Conservation (phyloP, 2,113 vertebrate species). For the Pheucticus melanocephalus region DNA sequence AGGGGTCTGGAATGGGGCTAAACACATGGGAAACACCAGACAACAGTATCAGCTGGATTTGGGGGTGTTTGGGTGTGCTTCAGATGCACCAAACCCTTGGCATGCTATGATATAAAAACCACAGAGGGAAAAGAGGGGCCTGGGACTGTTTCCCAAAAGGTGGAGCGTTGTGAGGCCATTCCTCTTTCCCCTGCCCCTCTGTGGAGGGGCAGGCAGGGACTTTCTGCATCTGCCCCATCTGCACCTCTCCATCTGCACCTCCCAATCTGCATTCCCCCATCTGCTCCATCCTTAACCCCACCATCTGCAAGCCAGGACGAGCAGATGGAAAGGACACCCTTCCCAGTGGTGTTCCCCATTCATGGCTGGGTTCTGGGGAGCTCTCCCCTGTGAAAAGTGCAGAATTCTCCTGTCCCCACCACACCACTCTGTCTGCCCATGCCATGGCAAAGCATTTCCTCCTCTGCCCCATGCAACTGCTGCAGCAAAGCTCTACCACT, state of each 20-base stretch:
- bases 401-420: neutral
- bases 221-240: neutral
- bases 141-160: neutral
- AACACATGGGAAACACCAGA: neutral
- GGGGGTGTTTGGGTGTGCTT: neutral
- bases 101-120: neutral
- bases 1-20: neutral
- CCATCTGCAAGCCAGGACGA: neutral
- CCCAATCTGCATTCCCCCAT: neutral
- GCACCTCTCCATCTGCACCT: neutral
- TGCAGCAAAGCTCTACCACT: neutral
- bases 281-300: neutral
- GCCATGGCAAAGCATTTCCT: rapidly evolving
- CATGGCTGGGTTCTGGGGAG: neutral
- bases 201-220: neutral
- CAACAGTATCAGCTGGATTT: neutral
- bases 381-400: rapidly evolving
- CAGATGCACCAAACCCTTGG: neutral
- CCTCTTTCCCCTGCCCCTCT: neutral
- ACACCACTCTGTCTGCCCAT: rapidly evolving
- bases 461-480: rapidly evolving
- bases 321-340: neutral
- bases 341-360: neutral
- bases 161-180: neutral
- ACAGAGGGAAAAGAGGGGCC: neutral